A percentile compares a stretch with the other conserved stretches of the same genome.
phyloP scores from a whole-genome alignment of 2,888 invertebrate genomes.

The Dynastes grantii region DNA sequence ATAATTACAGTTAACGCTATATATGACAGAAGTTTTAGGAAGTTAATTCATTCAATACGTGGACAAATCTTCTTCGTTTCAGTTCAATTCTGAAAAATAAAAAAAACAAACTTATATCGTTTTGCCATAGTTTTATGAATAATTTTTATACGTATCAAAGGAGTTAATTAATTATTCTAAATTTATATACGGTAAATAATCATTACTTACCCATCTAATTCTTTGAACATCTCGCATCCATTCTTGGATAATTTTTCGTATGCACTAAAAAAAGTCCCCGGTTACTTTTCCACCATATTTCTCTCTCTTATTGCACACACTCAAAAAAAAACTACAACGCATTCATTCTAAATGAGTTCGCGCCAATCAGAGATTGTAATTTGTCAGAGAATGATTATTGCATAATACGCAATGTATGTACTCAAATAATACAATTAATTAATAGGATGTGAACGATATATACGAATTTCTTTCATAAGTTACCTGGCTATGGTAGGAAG shows the following conservation, averaged over 20 bases:
- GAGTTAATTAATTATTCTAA: neutral
- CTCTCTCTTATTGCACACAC: slow-evolving; percentile 12
- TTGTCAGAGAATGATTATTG: neutral
- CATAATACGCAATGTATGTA: no score
- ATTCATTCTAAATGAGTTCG: slow-evolving; percentile 25
- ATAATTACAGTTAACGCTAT: neutral
- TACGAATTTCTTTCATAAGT: slow-evolving; percentile 28
- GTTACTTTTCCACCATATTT: slow-evolving; percentile 52
- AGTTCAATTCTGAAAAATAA: slow-evolving; percentile 20
- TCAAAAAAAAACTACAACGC: slow-evolving; percentile 14
- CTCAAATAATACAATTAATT: no score
- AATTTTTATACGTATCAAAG: neutral
- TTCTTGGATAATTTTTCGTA: slow-evolving; percentile 56
- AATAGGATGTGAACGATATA: no score
- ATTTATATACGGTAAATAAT: slow-evolving; percentile 1
- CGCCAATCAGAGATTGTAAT: neutral
- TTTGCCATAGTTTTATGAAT: neutral
- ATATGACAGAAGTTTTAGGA: neutral
- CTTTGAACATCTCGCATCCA: slow-evolving; percentile 55
- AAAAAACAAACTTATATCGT: neutral
- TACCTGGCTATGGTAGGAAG: slow-evolving; percentile 72
- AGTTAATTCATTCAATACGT: neutral
- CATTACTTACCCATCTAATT: slow-evolving; percentile 51
- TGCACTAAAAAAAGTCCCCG: slow-evolving; percentile 57
- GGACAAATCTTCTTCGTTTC: slow-evolving; percentile 1